These are phyloP conservation scores for Myiotriccus ornatus DNA, from an alignment of 2,797 vertebrate species.

Conservation along the genomic window DNA sequence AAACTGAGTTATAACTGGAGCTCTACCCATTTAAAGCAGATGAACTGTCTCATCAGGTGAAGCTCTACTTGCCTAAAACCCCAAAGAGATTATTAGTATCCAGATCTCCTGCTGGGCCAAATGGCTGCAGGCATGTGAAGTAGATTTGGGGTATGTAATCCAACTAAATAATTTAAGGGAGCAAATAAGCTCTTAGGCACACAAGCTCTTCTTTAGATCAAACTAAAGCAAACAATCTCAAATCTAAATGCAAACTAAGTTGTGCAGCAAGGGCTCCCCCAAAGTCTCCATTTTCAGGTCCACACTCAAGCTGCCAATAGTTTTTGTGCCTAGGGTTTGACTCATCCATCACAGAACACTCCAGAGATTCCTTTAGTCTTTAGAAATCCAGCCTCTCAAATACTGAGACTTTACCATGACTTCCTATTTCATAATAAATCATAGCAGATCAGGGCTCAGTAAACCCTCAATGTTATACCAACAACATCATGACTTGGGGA, in stretches of 20 bases:
- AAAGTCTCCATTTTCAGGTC: neutral
- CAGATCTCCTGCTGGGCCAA: neutral
- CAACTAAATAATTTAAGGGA: neutral
- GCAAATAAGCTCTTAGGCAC: neutral
- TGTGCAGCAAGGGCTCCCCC: neutral
- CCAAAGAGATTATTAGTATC: neutral
- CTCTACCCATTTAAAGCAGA: neutral
- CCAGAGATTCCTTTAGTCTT: neutral
- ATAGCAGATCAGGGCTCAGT: neutral
- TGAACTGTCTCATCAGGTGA: neutral
- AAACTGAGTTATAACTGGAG: accelerated
- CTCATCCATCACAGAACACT: neutral
- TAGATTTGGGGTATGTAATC: neutral
- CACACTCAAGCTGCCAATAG: neutral
- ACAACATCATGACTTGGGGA: neutral
- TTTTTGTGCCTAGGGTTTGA: neutral
- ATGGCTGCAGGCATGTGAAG: neutral
- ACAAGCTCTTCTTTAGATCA: neutral
- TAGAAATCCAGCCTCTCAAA: neutral
- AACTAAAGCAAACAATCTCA: neutral
- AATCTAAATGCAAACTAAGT: neutral
- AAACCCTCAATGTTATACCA: neutral
- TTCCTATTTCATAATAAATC: neutral
- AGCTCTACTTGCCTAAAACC: neutral
- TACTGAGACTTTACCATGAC: neutral